Percentiles rank a stretch among this genome's conserved stretches.
phyloP scores from a whole-genome alignment of 53 echinoderm and acorn worm species.

The Astropecten irregularis region DNA sequence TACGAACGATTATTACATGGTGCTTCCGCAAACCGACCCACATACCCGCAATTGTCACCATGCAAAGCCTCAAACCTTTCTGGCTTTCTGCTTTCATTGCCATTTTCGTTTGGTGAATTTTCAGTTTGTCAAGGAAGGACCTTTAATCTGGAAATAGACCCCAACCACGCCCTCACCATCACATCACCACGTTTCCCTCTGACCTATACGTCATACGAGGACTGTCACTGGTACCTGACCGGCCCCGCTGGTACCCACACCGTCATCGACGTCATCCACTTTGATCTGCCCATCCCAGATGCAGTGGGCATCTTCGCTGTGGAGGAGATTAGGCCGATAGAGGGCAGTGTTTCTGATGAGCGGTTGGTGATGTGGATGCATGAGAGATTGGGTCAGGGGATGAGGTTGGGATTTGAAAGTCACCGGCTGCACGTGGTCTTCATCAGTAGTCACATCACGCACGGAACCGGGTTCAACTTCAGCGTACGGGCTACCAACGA shows the following conservation, averaged over 20 bases:
- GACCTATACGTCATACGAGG: constrained; percentile 28
- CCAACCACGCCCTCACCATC: not conserved
- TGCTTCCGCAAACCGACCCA: too few species aligned
- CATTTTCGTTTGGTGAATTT: too few species aligned
- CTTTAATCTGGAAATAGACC: not conserved
- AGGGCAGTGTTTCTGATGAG: not conserved
- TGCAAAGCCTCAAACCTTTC: too few species aligned
- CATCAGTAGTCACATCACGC: not conserved
- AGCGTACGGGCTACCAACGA: not conserved
- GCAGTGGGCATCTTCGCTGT: not conserved
- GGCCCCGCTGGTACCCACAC: not conserved
- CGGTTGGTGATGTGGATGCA: not conserved
- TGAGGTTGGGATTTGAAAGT: not conserved
- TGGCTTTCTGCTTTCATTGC: too few species aligned
- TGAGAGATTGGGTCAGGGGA: not conserved
- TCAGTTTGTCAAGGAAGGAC: constrained; percentile 7
- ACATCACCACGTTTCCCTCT: constrained; percentile 15
- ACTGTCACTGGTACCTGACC: not conserved
- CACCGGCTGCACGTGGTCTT: not conserved
- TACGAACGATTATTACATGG: too few species aligned
- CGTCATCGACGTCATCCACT: constrained; percentile 2
- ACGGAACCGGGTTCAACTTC: constrained; percentile 23
- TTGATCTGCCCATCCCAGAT: constrained; percentile 11
- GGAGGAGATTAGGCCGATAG: too few species aligned
- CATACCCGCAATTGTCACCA: too few species aligned